A percentile compares a stretch with the other conserved stretches of the same genome.
Evolutionary conservation across 1,140 invertebrate species (phyloP).

Genomic region (Octopus bimaculoides): DNA sequence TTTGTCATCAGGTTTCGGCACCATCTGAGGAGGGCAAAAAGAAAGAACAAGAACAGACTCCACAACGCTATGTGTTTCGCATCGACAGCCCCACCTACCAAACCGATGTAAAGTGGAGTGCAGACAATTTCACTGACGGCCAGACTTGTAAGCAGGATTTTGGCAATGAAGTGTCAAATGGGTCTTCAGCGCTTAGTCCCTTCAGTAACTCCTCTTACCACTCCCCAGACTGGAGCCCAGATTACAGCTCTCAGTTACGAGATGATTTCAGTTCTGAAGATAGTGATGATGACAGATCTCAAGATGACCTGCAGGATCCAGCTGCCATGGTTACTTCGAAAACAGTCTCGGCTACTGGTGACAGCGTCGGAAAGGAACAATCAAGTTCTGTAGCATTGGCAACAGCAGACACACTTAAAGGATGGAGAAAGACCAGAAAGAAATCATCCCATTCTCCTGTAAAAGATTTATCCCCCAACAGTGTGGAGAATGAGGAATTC

Average conservation of each 20-base stretch:
- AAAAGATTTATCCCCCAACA: neutral
- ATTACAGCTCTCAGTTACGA: conserved; percentile 10
- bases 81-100: conserved; percentile 42
- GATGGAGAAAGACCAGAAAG: neutral
- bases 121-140: conserved; percentile 26
- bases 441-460: neutral
- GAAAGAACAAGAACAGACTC: neutral
- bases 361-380: neutral
- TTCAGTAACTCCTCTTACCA: conserved; percentile 21
- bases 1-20: neutral
- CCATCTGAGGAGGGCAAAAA: neutral
- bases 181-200: neutral
- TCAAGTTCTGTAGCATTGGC: neutral
- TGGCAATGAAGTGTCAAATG: neutral
- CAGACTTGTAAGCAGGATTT: conserved; percentile 28
- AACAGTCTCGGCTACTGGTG: no score
- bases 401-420: neutral
- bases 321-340: no score
- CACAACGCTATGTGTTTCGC: conserved; percentile 22
- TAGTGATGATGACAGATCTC: no score
- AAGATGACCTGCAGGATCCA: no score
- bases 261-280: conserved; percentile 1
- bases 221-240: conserved; percentile 17
- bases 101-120: conserved; percentile 25
- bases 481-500: neutral